These are phyloP conservation scores for Tachyglossus aculeatus DNA, from an alignment of 2,797 vertebrate genomes.

Conservation along the genomic window DNA sequence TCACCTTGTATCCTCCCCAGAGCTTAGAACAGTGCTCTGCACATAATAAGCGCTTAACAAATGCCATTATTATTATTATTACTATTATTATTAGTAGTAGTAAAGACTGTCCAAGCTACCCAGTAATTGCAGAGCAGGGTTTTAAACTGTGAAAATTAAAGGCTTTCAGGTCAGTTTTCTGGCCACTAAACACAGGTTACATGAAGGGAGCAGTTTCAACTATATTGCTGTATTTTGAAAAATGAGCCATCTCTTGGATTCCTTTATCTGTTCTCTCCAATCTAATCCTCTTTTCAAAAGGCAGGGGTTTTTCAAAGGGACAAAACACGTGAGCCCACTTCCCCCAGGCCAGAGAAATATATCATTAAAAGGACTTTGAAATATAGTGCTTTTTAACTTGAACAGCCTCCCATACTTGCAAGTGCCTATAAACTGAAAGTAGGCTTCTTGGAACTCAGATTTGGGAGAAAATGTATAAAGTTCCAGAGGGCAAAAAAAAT, in stretches of 20 bases:
- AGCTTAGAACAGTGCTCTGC: too few species aligned
- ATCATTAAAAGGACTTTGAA: neutral
- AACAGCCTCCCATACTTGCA: neutral
- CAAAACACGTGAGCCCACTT: neutral
- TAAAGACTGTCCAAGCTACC: constrained; percentile 14
- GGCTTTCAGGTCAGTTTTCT: constrained; percentile 16
- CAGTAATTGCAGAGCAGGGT: constrained; percentile 36
- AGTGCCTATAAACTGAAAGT: too few species aligned
- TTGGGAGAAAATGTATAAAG: constrained; percentile 2
- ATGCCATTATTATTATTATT: too few species aligned
- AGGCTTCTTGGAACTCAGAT: too few species aligned
- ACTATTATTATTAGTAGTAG: too few species aligned
- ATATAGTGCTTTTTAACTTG: neutral
- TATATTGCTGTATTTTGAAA: constrained; percentile 35
- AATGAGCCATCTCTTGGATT: constrained; percentile 23
- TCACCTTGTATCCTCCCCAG: too few species aligned
- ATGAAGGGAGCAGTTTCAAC: constrained; percentile 19
- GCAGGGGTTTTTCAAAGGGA: neutral
- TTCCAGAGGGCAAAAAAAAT: neutral
- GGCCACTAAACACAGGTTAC: constrained; percentile 36
- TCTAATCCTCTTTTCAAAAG: neutral
- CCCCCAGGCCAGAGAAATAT: neutral
- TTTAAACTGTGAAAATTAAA: constrained; percentile 43
- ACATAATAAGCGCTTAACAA: too few species aligned
- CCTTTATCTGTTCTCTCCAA: constrained; percentile 23